Evolutionary conservation across 2,888 invertebrate species (phyloP), one percentile per base, ranked within the genome.

Genomic region (Acanthopleura granulata): DNA sequence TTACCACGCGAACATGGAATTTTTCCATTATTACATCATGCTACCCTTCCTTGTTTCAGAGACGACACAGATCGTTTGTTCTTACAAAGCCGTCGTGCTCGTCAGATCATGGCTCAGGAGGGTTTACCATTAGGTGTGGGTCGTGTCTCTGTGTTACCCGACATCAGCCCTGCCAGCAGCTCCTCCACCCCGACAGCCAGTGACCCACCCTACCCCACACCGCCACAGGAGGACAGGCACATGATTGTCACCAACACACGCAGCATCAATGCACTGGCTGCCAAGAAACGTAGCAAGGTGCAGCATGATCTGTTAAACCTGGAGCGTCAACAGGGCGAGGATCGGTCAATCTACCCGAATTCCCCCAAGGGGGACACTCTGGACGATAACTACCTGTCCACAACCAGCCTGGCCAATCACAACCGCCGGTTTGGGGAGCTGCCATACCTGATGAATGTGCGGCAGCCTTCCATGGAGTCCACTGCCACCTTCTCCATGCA

Each of bases 201-300:
- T 9, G 16, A 18, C 22, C 25, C 4, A 6, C 18, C 27, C 16
- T 4, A 57, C 18, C 27, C 27, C 16, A n/a, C n/a, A 29, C 18
- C 49, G 11, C n/a, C 51, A 4, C 22, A 9, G 22, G 85, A 83
- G 51, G 86, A 87, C 73, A 77, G 84, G 16, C 78, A 78, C 62
- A 81, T 84, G 50, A 88, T 89, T 22, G 76, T 84, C 22, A 81
- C 84, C 16, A 87, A 86, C 75, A 89, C 89, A 4, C 79, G 89
- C 71, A 87, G 81, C 80, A 89, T 89, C 57, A 87, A 87, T 14
- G 88, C 88, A 11, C 79, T 89, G 73, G 89, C 89, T 12, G 89
- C 89, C 6, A 83, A 80, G 69, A 87, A 88, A 76, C 81, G 85
- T 18, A 84, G 81, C 72, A 83, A 82, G 75, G 84, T 81, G n/a